Conservation (phyloP, 2,113 vertebrate genomes). For the Trogon surrucura region DNA sequence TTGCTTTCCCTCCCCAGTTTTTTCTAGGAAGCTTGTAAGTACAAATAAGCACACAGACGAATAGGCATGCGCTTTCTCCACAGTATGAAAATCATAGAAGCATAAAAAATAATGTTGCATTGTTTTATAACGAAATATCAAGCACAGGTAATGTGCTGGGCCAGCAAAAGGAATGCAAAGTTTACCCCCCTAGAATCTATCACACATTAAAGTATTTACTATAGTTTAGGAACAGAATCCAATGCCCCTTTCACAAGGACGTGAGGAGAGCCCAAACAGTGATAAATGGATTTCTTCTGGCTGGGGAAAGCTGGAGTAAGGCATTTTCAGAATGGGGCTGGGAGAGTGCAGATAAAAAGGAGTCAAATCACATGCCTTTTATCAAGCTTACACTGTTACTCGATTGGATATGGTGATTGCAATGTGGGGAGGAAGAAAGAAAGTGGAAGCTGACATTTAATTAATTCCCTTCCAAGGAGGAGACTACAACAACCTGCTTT, state of each 20-base stretch:
- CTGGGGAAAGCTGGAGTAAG: background rate
- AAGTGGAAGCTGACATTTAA: background rate
- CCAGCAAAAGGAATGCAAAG: background rate
- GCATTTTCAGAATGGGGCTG: background rate
- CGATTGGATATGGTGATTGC: background rate
- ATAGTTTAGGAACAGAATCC: background rate
- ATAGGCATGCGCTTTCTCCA: background rate
- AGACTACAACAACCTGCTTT: background rate
- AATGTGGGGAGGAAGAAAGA: background rate
- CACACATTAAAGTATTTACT: background rate
- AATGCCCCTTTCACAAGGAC: background rate
- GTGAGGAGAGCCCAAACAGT: background rate
- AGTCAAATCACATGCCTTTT: background rate
- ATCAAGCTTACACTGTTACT: background rate
- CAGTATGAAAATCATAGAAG: background rate
- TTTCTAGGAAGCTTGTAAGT: background rate
- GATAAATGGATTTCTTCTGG: background rate
- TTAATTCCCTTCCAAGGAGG: conserved; percentile 4
- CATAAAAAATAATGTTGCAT: background rate
- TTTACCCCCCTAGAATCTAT: background rate
- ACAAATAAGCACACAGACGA: background rate
- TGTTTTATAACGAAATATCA: background rate
- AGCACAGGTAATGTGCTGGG: background rate
- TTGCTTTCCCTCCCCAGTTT: background rate
- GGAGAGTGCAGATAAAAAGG: background rate